These are phyloP conservation scores for Magallana angulata DNA, from an alignment of 1,140 invertebrate species.

Conservation along the genomic window DNA sequence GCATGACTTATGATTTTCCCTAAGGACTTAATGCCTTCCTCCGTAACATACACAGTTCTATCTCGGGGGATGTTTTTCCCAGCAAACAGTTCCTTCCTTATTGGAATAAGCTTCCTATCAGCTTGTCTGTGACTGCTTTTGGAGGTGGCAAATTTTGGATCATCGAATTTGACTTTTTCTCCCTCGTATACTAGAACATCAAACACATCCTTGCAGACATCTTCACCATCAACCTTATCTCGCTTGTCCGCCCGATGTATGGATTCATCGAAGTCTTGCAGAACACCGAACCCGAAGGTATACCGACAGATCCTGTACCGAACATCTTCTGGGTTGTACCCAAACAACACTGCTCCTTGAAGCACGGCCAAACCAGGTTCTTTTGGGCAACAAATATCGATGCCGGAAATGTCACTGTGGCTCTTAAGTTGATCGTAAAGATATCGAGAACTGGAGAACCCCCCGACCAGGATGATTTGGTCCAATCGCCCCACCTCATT, in stretches of 20 bases:
- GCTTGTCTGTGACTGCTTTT: background rate
- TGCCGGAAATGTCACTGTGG: background rate
- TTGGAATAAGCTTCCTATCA: background rate
- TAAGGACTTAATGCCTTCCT: background rate
- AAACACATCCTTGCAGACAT: slow-evolving; percentile 3
- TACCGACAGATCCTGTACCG: background rate
- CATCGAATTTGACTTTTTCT: background rate
- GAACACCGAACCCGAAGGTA: slow-evolving; percentile 27
- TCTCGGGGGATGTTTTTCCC: background rate
- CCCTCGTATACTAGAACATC: slow-evolving; percentile 25
- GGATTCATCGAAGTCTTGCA: slow-evolving; percentile 5
- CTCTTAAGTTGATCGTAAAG: slow-evolving; percentile 1
- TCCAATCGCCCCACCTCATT: background rate
- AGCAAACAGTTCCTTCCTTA: slow-evolving; percentile 18
- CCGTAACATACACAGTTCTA: background rate
- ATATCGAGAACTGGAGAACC: slow-evolving; percentile 25
- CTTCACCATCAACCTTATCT: slow-evolving; percentile 2
- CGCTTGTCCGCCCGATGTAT: slow-evolving; percentile 8
- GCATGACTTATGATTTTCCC: slow-evolving; percentile 16
- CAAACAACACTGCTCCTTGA: slow-evolving; percentile 33
- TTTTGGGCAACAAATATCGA: background rate
- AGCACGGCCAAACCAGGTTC: slow-evolving; percentile 12
- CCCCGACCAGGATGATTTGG: slow-evolving; percentile 20
- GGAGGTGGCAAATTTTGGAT: background rate
- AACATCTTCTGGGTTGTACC: slow-evolving; percentile 3